phyloP scores from a whole-genome alignment of 2,888 invertebrate species.

The Agonum fuliginosum region DNA sequence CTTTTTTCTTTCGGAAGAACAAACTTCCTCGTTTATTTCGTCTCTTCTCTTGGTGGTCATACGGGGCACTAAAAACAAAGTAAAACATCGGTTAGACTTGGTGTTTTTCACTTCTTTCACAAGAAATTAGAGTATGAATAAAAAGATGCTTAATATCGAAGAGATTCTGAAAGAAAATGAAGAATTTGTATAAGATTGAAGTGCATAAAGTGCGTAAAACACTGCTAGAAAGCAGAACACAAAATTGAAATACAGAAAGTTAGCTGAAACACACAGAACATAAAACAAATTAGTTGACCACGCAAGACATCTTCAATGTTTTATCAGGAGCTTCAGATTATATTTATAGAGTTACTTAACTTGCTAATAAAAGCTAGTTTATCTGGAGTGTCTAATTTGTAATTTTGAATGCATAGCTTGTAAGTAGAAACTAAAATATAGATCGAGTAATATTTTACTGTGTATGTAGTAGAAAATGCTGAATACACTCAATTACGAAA shows the following conservation, averaged over 20 bases:
- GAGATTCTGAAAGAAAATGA: slow-evolving; percentile 21
- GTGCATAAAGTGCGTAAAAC: slow-evolving; percentile 39
- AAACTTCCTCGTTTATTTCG: slow-evolving; percentile 90
- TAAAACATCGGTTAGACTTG: slow-evolving; percentile 8
- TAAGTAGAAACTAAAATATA: too few species aligned
- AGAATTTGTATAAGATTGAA: not conserved
- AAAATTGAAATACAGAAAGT: slow-evolving; percentile 21
- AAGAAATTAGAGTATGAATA: slow-evolving; percentile 20
- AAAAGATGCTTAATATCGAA: not conserved
- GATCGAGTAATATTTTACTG: too few species aligned
- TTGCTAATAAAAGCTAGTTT: too few species aligned
- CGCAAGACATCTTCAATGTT: slow-evolving; percentile 9
- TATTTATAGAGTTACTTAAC: too few species aligned
- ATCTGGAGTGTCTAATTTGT: not conserved
- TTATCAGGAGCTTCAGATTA: too few species aligned
- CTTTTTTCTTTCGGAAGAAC: slow-evolving; percentile 95
- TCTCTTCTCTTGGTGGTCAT: slow-evolving; percentile 88
- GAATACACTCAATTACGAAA: too few species aligned
- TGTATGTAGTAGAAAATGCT: too few species aligned
- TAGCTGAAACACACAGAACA: slow-evolving; percentile 15
- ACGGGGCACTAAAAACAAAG: slow-evolving; percentile 73
- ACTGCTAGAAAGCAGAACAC: slow-evolving; percentile 33
- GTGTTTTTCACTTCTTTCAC: slow-evolving; percentile 2
- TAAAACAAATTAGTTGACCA: slow-evolving; percentile 18
- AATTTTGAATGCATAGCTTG: too few species aligned